Evolutionary conservation across 2,888 invertebrate genomes (phyloP), one percentile per base, ranked within the genome.

Genomic region (Erpobdella octoculata): DNA sequence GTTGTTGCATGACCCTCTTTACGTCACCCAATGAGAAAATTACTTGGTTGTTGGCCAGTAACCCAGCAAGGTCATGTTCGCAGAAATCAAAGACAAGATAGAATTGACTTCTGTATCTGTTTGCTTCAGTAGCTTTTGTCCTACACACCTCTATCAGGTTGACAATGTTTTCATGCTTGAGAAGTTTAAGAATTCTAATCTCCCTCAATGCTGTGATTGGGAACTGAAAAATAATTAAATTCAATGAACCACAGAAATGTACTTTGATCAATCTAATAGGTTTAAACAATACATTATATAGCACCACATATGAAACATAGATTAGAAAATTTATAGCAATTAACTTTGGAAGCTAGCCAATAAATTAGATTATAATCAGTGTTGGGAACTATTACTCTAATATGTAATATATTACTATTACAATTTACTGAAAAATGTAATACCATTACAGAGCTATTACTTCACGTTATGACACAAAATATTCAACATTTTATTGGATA

Each of bases 41-140:
- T 0, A 98, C 94, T 82, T 93, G 92, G 21, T 90, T 90, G 82
- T 97, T 97, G 0, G 93, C 94, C 9, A 98, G 83, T 53, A 98
- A 86, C 0, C 97, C 98, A 6, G 97, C 97, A 76, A 98, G 86
- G 85, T 98, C 98, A 80, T 98, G 97, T 81, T 98, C 97, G 82
- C 95, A 96, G 81, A 97, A 98, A 78, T 98, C 96, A 83, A 98
- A 98, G 3, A 98, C 93, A 74, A 98, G 85, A 81, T 93, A 98
- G 82, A 94, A 94, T 0, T 92, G 93, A 5, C 91, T 91, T 75
- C 90, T 86, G 80, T 88, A 91, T 78, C 89, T 88, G 79, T 92
- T 92, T 79, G 87, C 87, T 6, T 87, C 84, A 33, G 85, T 86
- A 6, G 87, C 87, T 85, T 92, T 91, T 0, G 93, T 93, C 70